A percentile compares a stretch with the other conserved stretches of the same genome.
phyloP scores from a whole-genome alignment of 2,888 invertebrate genomes.

The Agonopterix alstromeriana region DNA sequence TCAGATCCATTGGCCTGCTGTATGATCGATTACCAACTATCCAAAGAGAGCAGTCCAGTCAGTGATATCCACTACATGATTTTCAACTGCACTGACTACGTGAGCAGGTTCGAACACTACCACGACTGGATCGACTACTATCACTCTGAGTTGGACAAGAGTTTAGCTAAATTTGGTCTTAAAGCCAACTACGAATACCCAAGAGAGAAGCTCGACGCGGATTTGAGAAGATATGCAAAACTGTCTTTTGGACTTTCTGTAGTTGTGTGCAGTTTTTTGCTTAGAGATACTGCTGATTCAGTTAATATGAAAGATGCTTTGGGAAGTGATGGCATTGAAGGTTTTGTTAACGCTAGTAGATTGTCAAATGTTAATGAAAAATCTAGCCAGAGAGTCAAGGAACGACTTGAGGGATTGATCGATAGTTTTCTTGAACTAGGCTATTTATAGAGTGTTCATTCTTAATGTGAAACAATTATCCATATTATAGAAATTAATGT shows the following conservation, averaged over 20 bases:
- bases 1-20: neutral
- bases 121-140: constrained; percentile 30
- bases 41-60: constrained; percentile 15
- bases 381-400: constrained; percentile 13
- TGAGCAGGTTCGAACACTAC: constrained; percentile 21
- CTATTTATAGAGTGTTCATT: constrained; percentile 2
- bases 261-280: constrained; percentile 14
- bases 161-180: constrained; percentile 19
- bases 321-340: neutral
- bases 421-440: constrained; percentile 22
- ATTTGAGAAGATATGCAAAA: constrained; percentile 25
- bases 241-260: constrained; percentile 14
- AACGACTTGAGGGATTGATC: constrained; percentile 21
- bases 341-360: neutral
- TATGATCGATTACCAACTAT: constrained; percentile 20
- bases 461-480: no score
- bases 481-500: no score
- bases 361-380: constrained; percentile 9
- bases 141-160: constrained; percentile 15
- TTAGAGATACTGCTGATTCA: constrained; percentile 22
- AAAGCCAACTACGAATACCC: constrained; percentile 25
- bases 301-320: constrained; percentile 12
- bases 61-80: constrained; percentile 19
- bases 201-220: constrained; percentile 26
- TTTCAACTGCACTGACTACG: constrained; percentile 25